Evolutionary conservation across 1,140 invertebrate genomes (phyloP).

Genomic region (Pogonognathellus flavescens): DNA sequence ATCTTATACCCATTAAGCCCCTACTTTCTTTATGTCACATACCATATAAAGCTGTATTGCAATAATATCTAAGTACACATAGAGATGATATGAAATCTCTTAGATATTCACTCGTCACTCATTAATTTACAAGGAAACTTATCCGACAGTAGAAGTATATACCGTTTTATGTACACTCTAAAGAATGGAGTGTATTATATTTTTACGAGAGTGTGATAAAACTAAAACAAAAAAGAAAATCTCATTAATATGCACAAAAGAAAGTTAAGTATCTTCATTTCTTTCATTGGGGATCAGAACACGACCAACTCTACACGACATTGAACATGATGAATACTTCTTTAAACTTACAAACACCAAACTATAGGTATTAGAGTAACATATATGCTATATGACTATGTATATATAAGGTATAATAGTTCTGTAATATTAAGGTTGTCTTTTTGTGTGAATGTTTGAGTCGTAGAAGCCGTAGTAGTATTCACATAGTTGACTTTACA

Average conservation of each 20-base stretch:
- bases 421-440: no score
- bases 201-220: neutral
- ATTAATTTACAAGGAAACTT: no score
- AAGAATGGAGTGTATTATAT: neutral
- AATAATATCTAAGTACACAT: no score
- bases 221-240: constrained; percentile 24
- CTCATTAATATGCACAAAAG: constrained; percentile 36
- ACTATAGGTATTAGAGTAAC: no score
- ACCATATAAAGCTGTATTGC: no score
- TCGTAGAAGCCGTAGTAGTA: neutral
- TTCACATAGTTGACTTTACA: constrained; percentile 2
- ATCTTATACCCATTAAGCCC: no score
- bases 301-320: neutral
- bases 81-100: no score
- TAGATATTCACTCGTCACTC: no score
- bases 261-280: constrained; percentile 19
- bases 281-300: neutral
- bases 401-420: neutral
- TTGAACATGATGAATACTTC: neutral
- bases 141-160: neutral
- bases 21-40: no score
- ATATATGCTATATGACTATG: no score
- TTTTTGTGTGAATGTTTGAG: neutral
- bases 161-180: neutral
- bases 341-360: no score